Percentiles rank a stretch among this genome's conserved stretches.
These are phyloP conservation scores for Drosophila emarginata DNA, from an alignment of 2,888 invertebrate genomes.

Conservation along the genomic window DNA sequence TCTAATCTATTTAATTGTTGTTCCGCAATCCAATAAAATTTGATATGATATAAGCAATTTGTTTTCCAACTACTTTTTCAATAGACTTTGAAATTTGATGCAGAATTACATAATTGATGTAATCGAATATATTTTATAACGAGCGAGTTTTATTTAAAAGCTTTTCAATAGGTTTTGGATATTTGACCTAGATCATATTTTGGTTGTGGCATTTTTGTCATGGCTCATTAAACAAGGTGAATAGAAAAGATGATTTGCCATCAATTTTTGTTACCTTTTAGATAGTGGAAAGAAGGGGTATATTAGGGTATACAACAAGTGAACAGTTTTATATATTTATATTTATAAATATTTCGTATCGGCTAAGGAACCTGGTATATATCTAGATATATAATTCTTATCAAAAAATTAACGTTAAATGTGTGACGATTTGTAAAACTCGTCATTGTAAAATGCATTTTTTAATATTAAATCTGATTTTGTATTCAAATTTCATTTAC, in stretches of 20 bases:
- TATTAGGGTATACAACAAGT: too few species aligned
- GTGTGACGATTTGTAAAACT: too few species aligned
- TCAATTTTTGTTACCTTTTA: neutral
- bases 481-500: too few species aligned
- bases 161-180: constrained; percentile 36
- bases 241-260: neutral
- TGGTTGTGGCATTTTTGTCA: constrained; percentile 35
- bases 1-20: constrained; percentile 25
- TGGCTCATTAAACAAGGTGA: constrained; percentile 59
- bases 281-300: too few species aligned
- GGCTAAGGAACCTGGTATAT: too few species aligned
- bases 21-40: constrained; percentile 27
- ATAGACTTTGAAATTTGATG: neutral
- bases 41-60: constrained; percentile 40
- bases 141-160: constrained; percentile 16
- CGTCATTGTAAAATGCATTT: too few species aligned
- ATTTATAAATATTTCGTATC: too few species aligned
- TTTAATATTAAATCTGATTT: too few species aligned
- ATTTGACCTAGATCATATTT: constrained; percentile 25
- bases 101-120: neutral
- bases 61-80: neutral
- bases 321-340: too few species aligned
- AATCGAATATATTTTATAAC: neutral
- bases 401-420: too few species aligned
- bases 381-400: too few species aligned